A percentile compares a stretch with the other conserved stretches of the same genome.
phyloP scores from a whole-genome alignment of 2,888 invertebrate species.

The Theristus sp. region DNA sequence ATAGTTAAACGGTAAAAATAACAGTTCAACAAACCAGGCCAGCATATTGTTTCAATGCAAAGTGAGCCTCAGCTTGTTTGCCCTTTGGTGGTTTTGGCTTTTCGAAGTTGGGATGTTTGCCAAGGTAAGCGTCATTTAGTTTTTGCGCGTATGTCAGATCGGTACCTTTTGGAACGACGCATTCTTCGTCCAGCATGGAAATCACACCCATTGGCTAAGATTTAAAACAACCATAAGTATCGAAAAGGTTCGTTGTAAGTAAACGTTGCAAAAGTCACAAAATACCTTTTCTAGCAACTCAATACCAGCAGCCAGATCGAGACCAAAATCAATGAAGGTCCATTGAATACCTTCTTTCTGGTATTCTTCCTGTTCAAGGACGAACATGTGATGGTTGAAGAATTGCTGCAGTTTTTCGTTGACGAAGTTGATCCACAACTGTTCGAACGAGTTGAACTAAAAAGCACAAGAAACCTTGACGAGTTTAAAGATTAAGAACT shows the following conservation, averaged over 20 bases:
- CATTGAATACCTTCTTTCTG: slow-evolving; percentile 80
- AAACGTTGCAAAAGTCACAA: too few relatives aligned
- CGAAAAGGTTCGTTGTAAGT: too few relatives aligned
- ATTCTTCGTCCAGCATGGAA: slow-evolving; percentile 99
- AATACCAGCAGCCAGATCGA: slow-evolving; percentile 88
- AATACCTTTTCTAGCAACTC: slow-evolving; percentile 83
- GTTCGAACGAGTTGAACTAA: slow-evolving; percentile 89
- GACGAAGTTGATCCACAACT: slow-evolving; percentile 90
- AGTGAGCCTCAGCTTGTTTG: slow-evolving; percentile 74
- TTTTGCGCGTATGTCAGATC: slow-evolving; percentile 96
- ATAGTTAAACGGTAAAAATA: too few relatives aligned
- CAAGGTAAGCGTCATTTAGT: slow-evolving; percentile 96
- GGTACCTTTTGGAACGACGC: slow-evolving; percentile 99
- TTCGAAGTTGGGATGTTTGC: slow-evolving; percentile 84
- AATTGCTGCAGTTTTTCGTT: slow-evolving; percentile 85
- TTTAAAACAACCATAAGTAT: too few relatives aligned
- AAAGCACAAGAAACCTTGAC: too few relatives aligned
- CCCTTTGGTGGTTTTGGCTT: slow-evolving; percentile 50
- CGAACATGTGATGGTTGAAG: slow-evolving; percentile 93
- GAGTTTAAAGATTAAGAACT: too few relatives aligned
- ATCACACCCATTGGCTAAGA: slow-evolving; percentile 98
- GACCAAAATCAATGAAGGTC: slow-evolving; percentile 91
- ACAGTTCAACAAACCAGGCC: slow-evolving; percentile 50
- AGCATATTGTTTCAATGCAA: slow-evolving; percentile 94
- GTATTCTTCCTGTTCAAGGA: slow-evolving; percentile 85